phyloP scores from a whole-genome alignment of 2,888 invertebrate genomes.

The Archips crataeganus region DNA sequence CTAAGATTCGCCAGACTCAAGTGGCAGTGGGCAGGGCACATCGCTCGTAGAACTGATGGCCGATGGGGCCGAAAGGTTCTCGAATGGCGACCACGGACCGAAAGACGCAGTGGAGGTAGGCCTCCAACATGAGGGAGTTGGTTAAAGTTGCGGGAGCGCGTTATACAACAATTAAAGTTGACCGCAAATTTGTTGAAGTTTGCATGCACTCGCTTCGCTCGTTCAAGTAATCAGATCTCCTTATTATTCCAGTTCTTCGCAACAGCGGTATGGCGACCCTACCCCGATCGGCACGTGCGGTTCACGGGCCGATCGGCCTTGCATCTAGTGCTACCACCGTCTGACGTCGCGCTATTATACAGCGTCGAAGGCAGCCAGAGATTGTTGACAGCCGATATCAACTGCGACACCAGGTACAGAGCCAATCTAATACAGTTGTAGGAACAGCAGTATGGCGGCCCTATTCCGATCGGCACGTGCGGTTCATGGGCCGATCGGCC shows the following conservation, averaged over 20 bases:
- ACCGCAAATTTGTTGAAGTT: too few relatives aligned
- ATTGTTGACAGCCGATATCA: constrained; percentile 65
- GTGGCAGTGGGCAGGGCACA: too few relatives aligned
- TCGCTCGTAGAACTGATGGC: too few relatives aligned
- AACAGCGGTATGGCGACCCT: constrained; percentile 80
- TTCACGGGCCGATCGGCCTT: constrained; percentile 75
- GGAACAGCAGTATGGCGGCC: constrained; percentile 76
- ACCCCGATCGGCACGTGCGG: constrained; percentile 72
- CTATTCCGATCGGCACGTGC: constrained; percentile 69
- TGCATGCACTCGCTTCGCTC: too few relatives aligned
- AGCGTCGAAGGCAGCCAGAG: constrained; percentile 59
- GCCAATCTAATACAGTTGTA: not conserved
- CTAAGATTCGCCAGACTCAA: too few relatives aligned
- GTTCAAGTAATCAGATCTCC: too few relatives aligned
- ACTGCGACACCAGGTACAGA: constrained; percentile 49
- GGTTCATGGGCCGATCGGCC: constrained; percentile 75
- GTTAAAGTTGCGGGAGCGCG: too few relatives aligned
- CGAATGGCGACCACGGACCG: too few relatives aligned
- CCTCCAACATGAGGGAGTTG: too few relatives aligned
- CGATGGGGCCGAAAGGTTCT: too few relatives aligned
- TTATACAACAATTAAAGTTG: too few relatives aligned
- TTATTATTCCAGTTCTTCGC: constrained; percentile 65
- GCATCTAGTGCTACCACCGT: constrained; percentile 66
- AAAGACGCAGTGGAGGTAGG: too few relatives aligned
- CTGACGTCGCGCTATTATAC: constrained; percentile 63